These are phyloP conservation scores for Muschampia plurimacula DNA, from an alignment of 2,888 invertebrate genomes.

Conservation along the genomic window DNA sequence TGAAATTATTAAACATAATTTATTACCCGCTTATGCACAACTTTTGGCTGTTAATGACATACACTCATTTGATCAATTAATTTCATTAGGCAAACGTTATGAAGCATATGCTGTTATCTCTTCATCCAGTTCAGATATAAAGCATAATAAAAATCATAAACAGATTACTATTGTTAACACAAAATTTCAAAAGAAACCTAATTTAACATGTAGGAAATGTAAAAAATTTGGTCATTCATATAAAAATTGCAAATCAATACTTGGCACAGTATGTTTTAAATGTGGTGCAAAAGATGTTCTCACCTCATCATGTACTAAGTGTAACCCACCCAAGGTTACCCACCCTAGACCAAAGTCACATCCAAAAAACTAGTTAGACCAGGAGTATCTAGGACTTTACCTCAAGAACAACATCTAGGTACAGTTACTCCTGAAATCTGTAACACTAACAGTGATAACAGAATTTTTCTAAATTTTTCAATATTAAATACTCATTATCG, in stretches of 20 bases:
- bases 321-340: slow-evolving; percentile 1
- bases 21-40: slow-evolving; percentile 5
- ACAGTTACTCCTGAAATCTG: background rate
- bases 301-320: background rate
- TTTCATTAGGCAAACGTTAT: background rate
- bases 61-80: background rate
- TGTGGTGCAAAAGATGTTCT: background rate
- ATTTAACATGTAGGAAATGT: background rate
- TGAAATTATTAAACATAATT: slow-evolving; percentile 5
- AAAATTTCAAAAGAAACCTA: background rate
- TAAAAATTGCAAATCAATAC: background rate
- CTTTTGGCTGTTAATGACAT: slow-evolving; percentile 2
- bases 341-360: background rate
- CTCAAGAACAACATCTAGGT: background rate
- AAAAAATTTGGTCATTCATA: background rate
- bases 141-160: background rate
- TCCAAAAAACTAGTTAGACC: background rate
- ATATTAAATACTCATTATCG: background rate
- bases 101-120: background rate
- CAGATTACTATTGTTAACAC: background rate
- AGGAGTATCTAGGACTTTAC: slow-evolving; percentile 1
- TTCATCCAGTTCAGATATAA: background rate
- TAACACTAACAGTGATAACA: background rate
- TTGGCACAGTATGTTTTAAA: background rate
- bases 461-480: slow-evolving; percentile 1